phyloP scores from a whole-genome alignment of 2,113 vertebrate genomes.

The Onychostruthus taczanowskii region DNA sequence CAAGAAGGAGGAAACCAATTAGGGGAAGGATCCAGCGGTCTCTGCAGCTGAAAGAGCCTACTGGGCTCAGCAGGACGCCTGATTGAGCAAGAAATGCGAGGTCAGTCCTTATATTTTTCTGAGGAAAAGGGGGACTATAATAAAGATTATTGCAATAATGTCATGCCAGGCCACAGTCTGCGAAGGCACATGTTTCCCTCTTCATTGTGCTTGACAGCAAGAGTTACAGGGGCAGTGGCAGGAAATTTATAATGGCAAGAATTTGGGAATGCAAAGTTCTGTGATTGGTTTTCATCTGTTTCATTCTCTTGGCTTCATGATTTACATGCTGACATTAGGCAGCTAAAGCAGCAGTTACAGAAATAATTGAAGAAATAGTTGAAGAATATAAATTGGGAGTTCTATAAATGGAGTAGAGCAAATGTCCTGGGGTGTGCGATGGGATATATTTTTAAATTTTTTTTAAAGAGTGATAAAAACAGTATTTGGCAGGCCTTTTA shows the following conservation, averaged over 20 bases:
- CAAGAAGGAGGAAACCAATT: slow-evolving; percentile 4
- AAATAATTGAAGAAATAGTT: background rate
- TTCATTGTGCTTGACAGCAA: background rate
- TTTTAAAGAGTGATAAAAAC: background rate
- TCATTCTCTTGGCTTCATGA: background rate
- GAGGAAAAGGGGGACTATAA: background rate
- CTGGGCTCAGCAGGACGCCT: background rate
- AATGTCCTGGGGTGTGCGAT: background rate
- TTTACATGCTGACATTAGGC: slow-evolving; percentile 9
- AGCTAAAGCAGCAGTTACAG: slow-evolving; percentile 4
- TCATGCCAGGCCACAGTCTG: slow-evolving; percentile 2
- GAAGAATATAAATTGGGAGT: background rate
- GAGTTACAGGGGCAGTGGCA: background rate
- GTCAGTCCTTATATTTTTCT: background rate
- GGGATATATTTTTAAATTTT: background rate
- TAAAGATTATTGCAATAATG: background rate
- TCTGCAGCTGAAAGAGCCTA: background rate
- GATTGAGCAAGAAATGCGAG: background rate
- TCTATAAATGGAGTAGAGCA: background rate
- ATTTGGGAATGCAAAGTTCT: background rate
- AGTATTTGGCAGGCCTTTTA: background rate
- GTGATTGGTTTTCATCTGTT: slow-evolving; percentile 43
- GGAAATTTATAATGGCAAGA: slow-evolving; percentile 6
- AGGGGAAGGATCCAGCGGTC: background rate
- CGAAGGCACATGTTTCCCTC: background rate